Conservation (phyloP, 2,113 vertebrate species). For the Romanogobio albipinnatus region DNA sequence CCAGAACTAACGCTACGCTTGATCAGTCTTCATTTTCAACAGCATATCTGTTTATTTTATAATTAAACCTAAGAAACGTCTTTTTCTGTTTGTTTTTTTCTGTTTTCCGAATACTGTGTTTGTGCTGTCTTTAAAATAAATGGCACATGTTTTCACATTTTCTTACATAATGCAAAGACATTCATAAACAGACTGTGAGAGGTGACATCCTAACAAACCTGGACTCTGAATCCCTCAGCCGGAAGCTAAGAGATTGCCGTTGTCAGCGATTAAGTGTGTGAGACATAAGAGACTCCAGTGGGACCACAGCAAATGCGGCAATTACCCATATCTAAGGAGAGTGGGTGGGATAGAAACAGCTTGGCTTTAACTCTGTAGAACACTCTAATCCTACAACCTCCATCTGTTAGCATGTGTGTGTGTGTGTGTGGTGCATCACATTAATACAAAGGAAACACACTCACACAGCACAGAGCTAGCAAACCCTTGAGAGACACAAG, state of each 20-base stretch:
- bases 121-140: no score
- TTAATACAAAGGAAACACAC: neutral
- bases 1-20: no score
- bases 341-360: slow-evolving; percentile 25
- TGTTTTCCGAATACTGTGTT: no score
- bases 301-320: slow-evolving; percentile 27
- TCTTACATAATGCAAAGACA: neutral
- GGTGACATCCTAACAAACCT: neutral
- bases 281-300: slow-evolving; percentile 19
- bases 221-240: neutral
- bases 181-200: neutral
- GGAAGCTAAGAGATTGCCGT: neutral
- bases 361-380: slow-evolving; percentile 11
- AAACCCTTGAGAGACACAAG: slow-evolving; percentile 4
- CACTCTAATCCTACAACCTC: slow-evolving; percentile 20
- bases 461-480: neutral
- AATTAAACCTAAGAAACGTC: no score
- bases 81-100: no score
- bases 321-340: slow-evolving; percentile 40
- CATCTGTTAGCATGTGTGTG: slow-evolving; percentile 42
- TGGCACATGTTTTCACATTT: neutral
- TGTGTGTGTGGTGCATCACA: neutral
- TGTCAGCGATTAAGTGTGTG: slow-evolving; percentile 2
- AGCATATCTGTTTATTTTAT: no score
- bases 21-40: no score